Conservation (phyloP, 2,113 vertebrate species). For the Urocolius indicus region DNA sequence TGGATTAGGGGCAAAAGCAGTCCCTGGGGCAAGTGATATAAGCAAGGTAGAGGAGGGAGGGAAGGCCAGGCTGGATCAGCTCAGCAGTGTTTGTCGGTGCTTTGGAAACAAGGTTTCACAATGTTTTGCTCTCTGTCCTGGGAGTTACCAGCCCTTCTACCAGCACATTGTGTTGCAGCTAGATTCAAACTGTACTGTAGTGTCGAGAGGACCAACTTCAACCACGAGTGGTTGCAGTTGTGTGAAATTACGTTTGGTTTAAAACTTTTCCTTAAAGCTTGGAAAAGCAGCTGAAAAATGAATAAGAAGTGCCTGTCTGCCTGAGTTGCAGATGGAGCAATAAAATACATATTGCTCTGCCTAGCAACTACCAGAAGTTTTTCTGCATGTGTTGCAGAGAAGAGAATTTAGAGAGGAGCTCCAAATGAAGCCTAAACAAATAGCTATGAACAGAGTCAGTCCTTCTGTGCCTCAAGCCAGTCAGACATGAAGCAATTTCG, state of each 20-base stretch:
- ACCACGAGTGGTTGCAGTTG: not conserved
- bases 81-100: not conserved
- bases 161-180: not conserved
- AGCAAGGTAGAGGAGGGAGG: not conserved
- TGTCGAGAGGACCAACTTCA: rapidly evolving
- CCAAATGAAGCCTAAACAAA: not conserved
- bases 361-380: not conserved
- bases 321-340: not conserved
- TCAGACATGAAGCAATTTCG: not conserved
- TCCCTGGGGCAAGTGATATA: not conserved
- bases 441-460: not conserved
- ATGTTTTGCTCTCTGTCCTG: rapidly evolving
- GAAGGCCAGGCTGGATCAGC: not conserved
- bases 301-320: not conserved
- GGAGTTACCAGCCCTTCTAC: not conserved
- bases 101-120: not conserved
- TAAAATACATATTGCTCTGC: not conserved
- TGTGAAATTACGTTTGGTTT: not conserved
- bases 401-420: not conserved
- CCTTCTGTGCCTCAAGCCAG: not conserved
- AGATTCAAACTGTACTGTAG: not conserved
- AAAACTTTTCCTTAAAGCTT: constrained; percentile 23
- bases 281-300: not conserved
- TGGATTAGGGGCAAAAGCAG: not conserved
- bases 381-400: not conserved